Evolutionary conservation across 2,888 invertebrate species (phyloP).

Genomic region (Melipona bicolor): DNA sequence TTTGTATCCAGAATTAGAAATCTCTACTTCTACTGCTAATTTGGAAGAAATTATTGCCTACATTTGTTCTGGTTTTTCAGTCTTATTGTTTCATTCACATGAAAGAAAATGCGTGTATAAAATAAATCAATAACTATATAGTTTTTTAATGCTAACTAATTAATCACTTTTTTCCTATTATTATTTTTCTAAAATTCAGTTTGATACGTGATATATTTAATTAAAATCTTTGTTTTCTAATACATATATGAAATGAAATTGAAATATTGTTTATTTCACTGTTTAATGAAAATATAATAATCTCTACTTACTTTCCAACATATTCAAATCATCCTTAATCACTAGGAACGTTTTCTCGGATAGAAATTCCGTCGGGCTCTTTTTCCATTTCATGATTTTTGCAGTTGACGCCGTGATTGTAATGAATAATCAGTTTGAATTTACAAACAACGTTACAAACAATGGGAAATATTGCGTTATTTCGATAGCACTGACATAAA

Average conservation of each 20-base stretch:
- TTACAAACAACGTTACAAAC: constrained; percentile 6
- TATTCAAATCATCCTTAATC: constrained; percentile 71
- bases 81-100: not conserved
- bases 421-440: constrained; percentile 28
- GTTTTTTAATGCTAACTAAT: not conserved
- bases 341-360: constrained; percentile 80
- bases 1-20: not conserved
- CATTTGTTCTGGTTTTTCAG: not conserved
- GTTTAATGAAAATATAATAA: not conserved
- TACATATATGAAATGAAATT: not conserved
- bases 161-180: not conserved
- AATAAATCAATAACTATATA: not conserved
- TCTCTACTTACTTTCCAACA: constrained; percentile 53
- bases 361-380: constrained; percentile 71
- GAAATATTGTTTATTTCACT: not conserved
- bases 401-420: constrained; percentile 2
- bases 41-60: not conserved
- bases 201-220: not conserved
- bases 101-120: not conserved
- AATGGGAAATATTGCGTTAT: not conserved
- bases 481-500: not conserved
- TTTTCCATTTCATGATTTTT: constrained; percentile 78
- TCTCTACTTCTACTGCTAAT: not conserved
- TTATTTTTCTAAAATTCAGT: not conserved
- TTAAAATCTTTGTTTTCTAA: not conserved